Base-by-base conservation (phyloP, 2,797 vertebrate species). In the Alauda arvensis region DNA sequence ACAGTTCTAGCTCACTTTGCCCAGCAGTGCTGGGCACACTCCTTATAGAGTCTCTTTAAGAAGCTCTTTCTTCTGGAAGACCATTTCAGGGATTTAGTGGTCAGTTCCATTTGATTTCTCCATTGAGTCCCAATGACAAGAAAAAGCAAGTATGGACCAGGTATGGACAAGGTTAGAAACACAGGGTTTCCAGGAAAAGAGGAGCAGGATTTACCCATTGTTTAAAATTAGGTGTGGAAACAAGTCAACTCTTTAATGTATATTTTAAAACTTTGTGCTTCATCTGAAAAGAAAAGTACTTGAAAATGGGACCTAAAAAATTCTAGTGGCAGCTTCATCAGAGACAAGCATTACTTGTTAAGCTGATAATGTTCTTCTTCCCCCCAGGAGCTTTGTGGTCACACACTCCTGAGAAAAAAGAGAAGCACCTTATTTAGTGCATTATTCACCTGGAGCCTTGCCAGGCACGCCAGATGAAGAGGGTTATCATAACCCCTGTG, bases 231-330 rank as follows among this genome's bases (percentile, higher is more conserved):
- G 14, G 3, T 5, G 12, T 74, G 63, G 66, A 72, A 90, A 46
- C 9, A 57, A 56, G 12, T 83, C 20, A 42, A 11, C 10, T 18
- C 53, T 87, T 81, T 74, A 45, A 76, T 60, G n/a, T 72, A 26
- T 63, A 8, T 65, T 89, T 85, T 86, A 79, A 79, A 87, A 74
- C 15, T 33, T 61, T 33, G 19, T 77, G 26, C 39, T 70, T 90
- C 31, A 21, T 61, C 59, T 88, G 62, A 84, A 86, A 74, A 21
- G 68, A 79, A 84, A 77, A 89, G 14, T 11, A 24, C 6, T 80
- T 68, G 40, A 89, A 91, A 93, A 89, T 42, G n/a, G 1, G 8
- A 69, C 80, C 21, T 77, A 88, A 93, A 92, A 92, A 89, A 83
- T 85, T 83, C 72, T 87, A 74, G 43, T 1, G 1, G 52, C 48